Evolutionary conservation across 2,888 invertebrate species (phyloP).

Genomic region (Portevinia maculata): DNA sequence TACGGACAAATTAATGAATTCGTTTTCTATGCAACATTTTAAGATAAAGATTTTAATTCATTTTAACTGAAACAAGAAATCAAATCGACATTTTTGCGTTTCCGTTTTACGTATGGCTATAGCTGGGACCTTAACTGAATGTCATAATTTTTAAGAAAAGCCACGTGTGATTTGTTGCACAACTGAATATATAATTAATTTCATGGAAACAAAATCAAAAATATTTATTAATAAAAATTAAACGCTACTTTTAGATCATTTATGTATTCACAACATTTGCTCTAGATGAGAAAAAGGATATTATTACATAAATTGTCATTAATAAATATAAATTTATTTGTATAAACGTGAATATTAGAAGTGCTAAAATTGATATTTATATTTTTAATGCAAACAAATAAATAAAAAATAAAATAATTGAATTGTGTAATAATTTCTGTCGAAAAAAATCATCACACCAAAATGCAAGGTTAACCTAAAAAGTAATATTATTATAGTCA

Average conservation of each 20-base stretch:
- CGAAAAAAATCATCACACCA: no score
- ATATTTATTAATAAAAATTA: constrained; percentile 1
- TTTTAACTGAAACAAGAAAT: no score
- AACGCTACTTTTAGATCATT: constrained; percentile 6
- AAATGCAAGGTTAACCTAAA: no score
- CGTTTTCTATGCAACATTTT: no score
- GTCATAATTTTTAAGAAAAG: not conserved
- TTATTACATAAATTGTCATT: constrained; percentile 31
- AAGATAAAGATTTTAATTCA: no score
- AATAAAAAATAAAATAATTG: constrained; percentile 10
- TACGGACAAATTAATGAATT: no score
- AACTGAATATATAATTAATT: constrained; percentile 25
- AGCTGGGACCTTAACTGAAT: no score
- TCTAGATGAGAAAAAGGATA: constrained; percentile 12
- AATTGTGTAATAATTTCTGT: not conserved
- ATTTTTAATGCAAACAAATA: constrained; percentile 45
- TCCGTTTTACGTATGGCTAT: no score
- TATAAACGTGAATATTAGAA: constrained; percentile 17
- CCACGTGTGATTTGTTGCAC: constrained; percentile 22
- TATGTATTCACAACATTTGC: constrained; percentile 44
- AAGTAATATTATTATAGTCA: no score
- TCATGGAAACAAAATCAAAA: not conserved
- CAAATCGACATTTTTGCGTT: no score
- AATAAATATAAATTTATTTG: constrained; percentile 11
- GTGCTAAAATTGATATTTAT: constrained; percentile 50